Evolutionary conservation across 2,888 invertebrate species (phyloP), one percentile per base, ranked within the genome.

Genomic region (Gari tellinella): DNA sequence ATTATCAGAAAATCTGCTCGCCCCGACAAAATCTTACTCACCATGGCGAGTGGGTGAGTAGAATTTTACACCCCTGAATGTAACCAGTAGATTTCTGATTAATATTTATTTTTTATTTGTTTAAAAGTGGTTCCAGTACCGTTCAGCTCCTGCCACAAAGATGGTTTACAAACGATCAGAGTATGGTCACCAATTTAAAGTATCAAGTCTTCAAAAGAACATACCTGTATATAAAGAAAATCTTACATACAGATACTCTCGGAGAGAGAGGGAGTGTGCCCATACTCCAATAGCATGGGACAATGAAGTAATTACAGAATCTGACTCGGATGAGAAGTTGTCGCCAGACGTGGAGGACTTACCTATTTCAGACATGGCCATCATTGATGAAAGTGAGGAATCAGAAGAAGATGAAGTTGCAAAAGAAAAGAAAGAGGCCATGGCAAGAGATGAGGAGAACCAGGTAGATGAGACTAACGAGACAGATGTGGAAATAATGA

Each of bases 271-370:
- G 45, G 84, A 87, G 55, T 85, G 77, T 68, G 73, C 85, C 17
- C 87, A 87, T 45, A 87, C 87, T 15, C 85, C 87, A 0, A 64
- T 87, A 19, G 78, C 81, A 7, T 87, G 87, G 87, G 82, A 79
- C 52, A 68, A 57, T 7, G 69, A 75, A 23, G 45, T 49, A 1
- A 63, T 69, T 46, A 80, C 80, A 15, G 63, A 72, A 21, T 70
- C 67, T 4, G 70, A 76, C 25, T 73, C 64, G 65, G 72, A 79
- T 55, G 80, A 76, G 40, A 72, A 72, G 45, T 26, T 70, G 21
- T 41, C 60, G 14, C 57, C 62, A 17, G 76, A 80, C 43, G 60
- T 72, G 14, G 69, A 68, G 15, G 51, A 74, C 31, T 56, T 78
- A n/a, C 78, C 70, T 23, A 43, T 79, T 17, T 58, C 66, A 51